These are phyloP conservation scores for Macrochelys suwanniensis DNA, from an alignment of 2,797 vertebrate genomes.

Conservation along the genomic window DNA sequence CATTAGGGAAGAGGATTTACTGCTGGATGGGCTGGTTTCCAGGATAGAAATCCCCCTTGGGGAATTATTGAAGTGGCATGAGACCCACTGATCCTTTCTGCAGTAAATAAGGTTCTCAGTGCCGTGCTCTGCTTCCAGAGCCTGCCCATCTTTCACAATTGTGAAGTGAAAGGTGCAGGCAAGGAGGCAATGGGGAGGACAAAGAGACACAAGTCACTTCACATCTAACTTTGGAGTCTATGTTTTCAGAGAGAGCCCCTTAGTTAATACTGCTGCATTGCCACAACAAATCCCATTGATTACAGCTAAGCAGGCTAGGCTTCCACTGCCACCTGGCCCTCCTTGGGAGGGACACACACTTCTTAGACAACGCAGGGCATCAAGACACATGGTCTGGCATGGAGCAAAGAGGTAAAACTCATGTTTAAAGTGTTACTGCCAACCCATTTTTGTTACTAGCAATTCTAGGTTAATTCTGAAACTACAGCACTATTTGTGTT, in stretches of 20 bases:
- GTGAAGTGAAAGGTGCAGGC: not conserved
- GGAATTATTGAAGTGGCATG: not conserved
- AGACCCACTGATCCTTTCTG: not conserved
- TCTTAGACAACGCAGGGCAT: not conserved
- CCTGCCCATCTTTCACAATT: not conserved
- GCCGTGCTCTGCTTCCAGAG: rapidly evolving
- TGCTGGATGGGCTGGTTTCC: conserved; percentile 26
- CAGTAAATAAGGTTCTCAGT: not conserved
- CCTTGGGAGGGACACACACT: not conserved
- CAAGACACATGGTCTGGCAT: not conserved
- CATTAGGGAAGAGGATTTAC: conserved; percentile 29
- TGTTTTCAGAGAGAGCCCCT: rapidly evolving
- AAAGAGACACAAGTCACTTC: not conserved
- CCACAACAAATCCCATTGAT: not conserved
- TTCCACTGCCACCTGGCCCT: not conserved
- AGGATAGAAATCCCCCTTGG: not conserved
- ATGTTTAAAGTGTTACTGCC: not conserved
- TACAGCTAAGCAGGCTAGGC: not conserved
- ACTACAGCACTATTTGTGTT: not conserved
- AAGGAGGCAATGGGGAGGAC: not conserved
- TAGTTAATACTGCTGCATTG: not conserved
- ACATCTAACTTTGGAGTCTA: not conserved
- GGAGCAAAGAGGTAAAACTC: not conserved
- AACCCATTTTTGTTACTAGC: not conserved
- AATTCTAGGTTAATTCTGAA: not conserved